Base-by-base conservation (phyloP, 2,113 vertebrate genomes). In the Picathartes gymnocephalus region DNA sequence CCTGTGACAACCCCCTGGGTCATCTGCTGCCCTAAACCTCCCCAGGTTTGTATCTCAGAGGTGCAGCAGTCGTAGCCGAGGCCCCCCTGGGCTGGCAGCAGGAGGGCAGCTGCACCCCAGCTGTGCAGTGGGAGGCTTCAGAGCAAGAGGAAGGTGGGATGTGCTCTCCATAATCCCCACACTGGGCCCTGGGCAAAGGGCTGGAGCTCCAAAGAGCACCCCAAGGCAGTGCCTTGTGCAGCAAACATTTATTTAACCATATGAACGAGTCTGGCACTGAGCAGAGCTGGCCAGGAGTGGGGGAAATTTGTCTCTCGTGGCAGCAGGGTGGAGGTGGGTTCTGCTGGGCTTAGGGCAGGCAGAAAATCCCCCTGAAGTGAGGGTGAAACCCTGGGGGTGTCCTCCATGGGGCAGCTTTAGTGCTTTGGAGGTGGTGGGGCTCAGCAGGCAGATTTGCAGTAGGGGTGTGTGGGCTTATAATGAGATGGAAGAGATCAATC, bases 391-490 rank as follows among this genome's bases (percentile, higher is more conserved):
- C 35, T 69, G 24, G 18, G 33, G 18, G 6, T 85, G 30, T 1
- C 25, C 79, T 81, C 15, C 8, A 0, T 6, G 42, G 50, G 20
- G 7, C 72, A 53, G 12, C 21, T 54, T 7, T n/a, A 13, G 19
- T 5, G 44, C 53, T 66, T 15, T 14, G 47, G 57, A 27, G 68
- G 56, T 72, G 68, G 27, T 24, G 60, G 60, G 28, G 37, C 50
- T 85, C 30, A 28, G 48, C 45, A 30, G 72, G 57, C 17, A 24
- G 78, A 10, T 44, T 50, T 58, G 10, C 20, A 6, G 15, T 3
- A 14, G 27, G 28, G 15, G 1, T 0, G 7, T 3, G 6, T 17
- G 28, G 20, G 33, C 30, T 16, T 20, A 2, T 31, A 47, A 40
- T 16, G 25, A 35, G 40, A 28, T n/a, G 22, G 27, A 35, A 48